Evolutionary conservation across 1,140 invertebrate species (phyloP), one percentile per base, ranked within the genome.

Genomic region (Colletes gigas): DNA sequence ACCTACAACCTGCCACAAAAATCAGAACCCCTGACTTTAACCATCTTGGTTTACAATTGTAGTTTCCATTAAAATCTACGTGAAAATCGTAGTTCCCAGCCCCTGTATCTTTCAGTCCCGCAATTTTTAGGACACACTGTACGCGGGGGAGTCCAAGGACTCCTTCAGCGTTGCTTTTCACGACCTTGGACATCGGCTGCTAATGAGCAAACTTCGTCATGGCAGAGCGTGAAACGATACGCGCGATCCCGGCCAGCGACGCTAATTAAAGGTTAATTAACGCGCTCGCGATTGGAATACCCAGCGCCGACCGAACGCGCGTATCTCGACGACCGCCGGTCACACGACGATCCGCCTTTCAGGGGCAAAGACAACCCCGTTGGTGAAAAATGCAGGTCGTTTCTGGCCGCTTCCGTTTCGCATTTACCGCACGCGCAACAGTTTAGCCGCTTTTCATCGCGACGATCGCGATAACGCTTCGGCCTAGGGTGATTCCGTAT

Each of bases 401-500:
- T 69, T 63, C 2, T 21, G 2, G 5, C 17, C 12, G 15, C 1
- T 71, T 55, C n/a, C 19, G 19, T 19, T 44, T 54, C n/a, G 8
- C 50, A 30, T 66, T 63, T 55, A 44, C 54, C 10, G n/a, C 39
- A 55, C 17, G 55, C 9, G 50, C 62, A 52, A 67, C 68, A 62
- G 59, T 81, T 73, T 70, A 73, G 55, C 10, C 10, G 69, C 60
- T 72, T 81, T 77, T 52, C 68, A 55, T 41, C 17, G 52, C 21
- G 12, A 0, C 19, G n/a, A 59, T 80, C 71, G 44, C 41, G 55
- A 83, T 74, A 68, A 63, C 74, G 63, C 57, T 19, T 39, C 39
- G 50, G 19, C 52, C 39, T 5, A 50, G 14, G 17, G 62, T 52
- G 30, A 67, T 82, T 71, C 47, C 21, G 70, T 82, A 85, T 84